These are phyloP conservation scores for Drosophila orosa DNA, from an alignment of 1,140 invertebrate genomes.

Conservation along the genomic window DNA sequence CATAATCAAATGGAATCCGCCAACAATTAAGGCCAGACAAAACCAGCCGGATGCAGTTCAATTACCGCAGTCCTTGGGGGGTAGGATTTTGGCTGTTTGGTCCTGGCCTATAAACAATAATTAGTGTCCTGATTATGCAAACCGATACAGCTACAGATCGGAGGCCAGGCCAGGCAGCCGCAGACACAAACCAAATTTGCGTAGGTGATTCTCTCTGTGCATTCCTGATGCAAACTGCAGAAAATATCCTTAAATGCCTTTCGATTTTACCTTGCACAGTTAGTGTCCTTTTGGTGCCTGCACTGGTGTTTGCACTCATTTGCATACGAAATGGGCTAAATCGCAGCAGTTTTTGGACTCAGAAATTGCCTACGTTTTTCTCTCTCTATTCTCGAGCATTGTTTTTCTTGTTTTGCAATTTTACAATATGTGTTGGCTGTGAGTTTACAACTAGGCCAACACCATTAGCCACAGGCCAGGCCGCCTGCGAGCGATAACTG, in stretches of 20 bases:
- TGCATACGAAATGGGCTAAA: slow-evolving; percentile 63
- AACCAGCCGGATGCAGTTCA: slow-evolving; percentile 44
- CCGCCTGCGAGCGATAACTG: slow-evolving; percentile 37
- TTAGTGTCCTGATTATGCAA: slow-evolving; percentile 66
- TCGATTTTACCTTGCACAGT: slow-evolving; percentile 52
- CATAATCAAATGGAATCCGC: slow-evolving; percentile 37
- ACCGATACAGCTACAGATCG: slow-evolving; percentile 31
- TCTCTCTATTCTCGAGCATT: slow-evolving; percentile 11
- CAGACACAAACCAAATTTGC: slow-evolving; percentile 53
- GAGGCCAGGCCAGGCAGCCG: slow-evolving; percentile 31
- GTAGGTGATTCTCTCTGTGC: slow-evolving; percentile 17
- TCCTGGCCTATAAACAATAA: slow-evolving; percentile 55
- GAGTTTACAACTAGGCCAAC: slow-evolving; percentile 72
- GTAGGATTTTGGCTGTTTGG: not conserved
- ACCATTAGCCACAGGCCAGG: slow-evolving; percentile 50
- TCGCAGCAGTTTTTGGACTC: slow-evolving; percentile 38
- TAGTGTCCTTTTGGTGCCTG: slow-evolving; percentile 16
- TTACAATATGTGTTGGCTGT: slow-evolving; percentile 47
- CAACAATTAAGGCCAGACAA: slow-evolving; percentile 37
- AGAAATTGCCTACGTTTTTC: slow-evolving; percentile 31
- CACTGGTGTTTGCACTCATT: slow-evolving; percentile 47
- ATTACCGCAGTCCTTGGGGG: slow-evolving; percentile 20
- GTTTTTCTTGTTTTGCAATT: slow-evolving; percentile 45
- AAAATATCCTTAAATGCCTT: slow-evolving; percentile 67
- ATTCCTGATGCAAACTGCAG: slow-evolving; percentile 20